Conservation (phyloP, 1,140 invertebrate species). For the Ladona fulva region DNA sequence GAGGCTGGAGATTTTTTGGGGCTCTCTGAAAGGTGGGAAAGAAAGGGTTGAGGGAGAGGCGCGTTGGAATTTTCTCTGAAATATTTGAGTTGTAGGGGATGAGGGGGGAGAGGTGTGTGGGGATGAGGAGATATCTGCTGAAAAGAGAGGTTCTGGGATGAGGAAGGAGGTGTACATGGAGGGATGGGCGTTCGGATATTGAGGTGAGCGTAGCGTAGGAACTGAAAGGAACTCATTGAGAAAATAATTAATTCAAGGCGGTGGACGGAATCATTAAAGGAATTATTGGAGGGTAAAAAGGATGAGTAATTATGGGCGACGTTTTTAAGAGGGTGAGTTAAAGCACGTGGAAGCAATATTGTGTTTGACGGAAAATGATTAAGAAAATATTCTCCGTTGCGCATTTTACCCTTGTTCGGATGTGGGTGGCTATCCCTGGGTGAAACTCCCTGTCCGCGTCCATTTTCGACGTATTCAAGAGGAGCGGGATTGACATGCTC, state of each 20-base stretch:
- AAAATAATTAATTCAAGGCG: not conserved
- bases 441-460: too few species aligned
- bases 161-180: not conserved
- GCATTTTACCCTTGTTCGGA: too few species aligned
- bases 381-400: too few species aligned
- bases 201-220: too few species aligned
- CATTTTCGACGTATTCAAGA: too few species aligned
- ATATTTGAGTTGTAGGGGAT: not conserved
- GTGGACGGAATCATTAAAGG: not conserved
- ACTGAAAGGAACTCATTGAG: not conserved
- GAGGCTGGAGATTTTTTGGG: too few species aligned
- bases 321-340: too few species aligned
- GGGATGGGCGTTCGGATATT: not conserved
- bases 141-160: not conserved
- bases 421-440: too few species aligned
- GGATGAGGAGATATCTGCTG: not conserved
- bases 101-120: not conserved
- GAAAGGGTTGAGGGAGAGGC: not conserved
- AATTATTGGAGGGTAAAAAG: slow-evolving; percentile 2
- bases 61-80: not conserved
- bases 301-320: not conserved
- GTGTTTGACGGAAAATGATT: too few species aligned
- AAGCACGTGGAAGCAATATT: too few species aligned
- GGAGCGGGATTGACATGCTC: too few species aligned
- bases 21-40: too few species aligned